Evolutionary conservation across 2,888 invertebrate genomes (phyloP).

Genomic region (Mesorhabditis belari): DNA sequence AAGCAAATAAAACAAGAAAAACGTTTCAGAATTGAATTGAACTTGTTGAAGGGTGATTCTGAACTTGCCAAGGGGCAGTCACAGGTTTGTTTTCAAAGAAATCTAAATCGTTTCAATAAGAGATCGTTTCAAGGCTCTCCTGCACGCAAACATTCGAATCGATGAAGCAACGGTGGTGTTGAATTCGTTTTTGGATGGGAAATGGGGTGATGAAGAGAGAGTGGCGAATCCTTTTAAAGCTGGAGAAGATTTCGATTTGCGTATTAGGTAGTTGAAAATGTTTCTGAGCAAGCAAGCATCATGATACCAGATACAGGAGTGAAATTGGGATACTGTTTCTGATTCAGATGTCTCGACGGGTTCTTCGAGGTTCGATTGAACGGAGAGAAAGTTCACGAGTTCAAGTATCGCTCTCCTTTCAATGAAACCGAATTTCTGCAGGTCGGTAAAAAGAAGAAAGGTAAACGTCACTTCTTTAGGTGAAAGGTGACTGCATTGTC

Average conservation of each 20-base stretch:
- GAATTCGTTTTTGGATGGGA: conserved; percentile 35
- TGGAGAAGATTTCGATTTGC: conserved; percentile 45
- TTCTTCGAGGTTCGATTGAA: conserved; percentile 40
- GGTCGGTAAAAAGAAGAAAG: too few relatives aligned
- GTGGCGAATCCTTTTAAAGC: conserved; percentile 35
- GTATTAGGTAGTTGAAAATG: conserved; percentile 31
- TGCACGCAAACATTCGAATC: conserved; percentile 45
- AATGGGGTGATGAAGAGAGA: conserved; percentile 50
- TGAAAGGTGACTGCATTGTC: conserved; percentile 36
- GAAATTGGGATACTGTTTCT: background rate
- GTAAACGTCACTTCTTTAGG: too few relatives aligned
- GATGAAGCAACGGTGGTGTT: conserved; percentile 44
- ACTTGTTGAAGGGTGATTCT: conserved; percentile 24
- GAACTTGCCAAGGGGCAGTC: conserved; percentile 18
- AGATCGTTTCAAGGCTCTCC: too few relatives aligned
- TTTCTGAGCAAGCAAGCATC: too few relatives aligned
- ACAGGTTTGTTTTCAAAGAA: background rate
- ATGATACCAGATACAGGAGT: too few relatives aligned
- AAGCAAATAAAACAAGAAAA: background rate
- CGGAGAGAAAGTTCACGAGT: conserved; percentile 42
- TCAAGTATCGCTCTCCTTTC: conserved; percentile 43
- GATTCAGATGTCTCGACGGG: conserved; percentile 38
- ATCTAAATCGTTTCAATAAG: background rate
- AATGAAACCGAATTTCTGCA: conserved; percentile 37
- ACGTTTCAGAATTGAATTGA: conserved; percentile 26